A percentile compares a stretch with the other conserved stretches of the same genome.
Evolutionary conservation across 2,888 invertebrate genomes (phyloP).

Genomic region (Pegoplata infirma): DNA sequence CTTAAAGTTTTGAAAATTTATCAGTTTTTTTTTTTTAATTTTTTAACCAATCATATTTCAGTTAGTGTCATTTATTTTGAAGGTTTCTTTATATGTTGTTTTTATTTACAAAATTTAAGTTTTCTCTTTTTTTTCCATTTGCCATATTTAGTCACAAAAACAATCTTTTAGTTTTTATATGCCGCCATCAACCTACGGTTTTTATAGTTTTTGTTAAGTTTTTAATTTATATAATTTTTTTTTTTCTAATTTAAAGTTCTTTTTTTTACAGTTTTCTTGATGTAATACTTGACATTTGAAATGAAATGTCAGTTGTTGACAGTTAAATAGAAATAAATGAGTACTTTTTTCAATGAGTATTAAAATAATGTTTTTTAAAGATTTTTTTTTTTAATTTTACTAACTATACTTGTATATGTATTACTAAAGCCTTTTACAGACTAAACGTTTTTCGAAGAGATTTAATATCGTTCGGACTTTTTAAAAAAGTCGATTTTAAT

Average conservation of each 20-base stretch:
- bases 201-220: constrained; percentile 36
- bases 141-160: constrained; percentile 46
- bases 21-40: background rate
- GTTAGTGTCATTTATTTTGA: constrained; percentile 19
- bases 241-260: constrained; percentile 21
- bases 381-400: no score
- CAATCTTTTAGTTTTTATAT: constrained; percentile 32
- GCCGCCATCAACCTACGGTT: constrained; percentile 49
- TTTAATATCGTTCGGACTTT: no score
- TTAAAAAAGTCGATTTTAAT: no score
- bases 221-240: constrained; percentile 20
- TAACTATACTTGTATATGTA: no score
- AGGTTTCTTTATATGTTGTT: constrained; percentile 32
- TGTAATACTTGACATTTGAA: constrained; percentile 55
- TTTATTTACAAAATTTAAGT: constrained; percentile 15
- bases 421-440: no score
- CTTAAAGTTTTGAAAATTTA: constrained; percentile 5
- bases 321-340: constrained; percentile 4
- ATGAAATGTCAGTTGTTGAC: constrained; percentile 48
- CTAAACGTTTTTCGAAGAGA: no score
- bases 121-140: constrained; percentile 43
- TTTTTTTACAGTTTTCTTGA: constrained; percentile 36
- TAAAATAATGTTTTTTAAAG: no score
- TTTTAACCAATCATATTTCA: constrained; percentile 14
- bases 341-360: constrained; percentile 2